Evolutionary conservation across 2,113 vertebrate genomes (phyloP).

Genomic region (Semicossyphus pulcher): DNA sequence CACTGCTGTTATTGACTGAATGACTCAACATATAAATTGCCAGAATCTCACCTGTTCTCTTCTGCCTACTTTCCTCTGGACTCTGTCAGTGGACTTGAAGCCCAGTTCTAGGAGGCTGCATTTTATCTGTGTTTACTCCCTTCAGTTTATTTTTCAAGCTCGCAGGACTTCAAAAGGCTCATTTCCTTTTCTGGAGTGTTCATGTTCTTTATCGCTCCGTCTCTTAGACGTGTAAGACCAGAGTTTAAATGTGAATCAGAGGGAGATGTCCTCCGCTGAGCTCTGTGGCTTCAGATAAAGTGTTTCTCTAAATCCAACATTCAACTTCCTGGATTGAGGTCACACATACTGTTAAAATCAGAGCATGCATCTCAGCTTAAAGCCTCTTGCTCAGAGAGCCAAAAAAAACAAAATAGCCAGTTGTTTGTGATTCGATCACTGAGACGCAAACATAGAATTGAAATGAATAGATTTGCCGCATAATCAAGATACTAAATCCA

Average conservation of each 20-base stretch:
- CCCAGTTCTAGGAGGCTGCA: neutral
- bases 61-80: neutral
- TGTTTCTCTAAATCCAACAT: slow-evolving; percentile 17
- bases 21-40: neutral
- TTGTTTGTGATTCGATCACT: too few species aligned
- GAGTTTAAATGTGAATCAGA: slow-evolving; percentile 13
- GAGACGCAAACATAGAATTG: too few species aligned
- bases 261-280: neutral
- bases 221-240: neutral
- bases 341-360: slow-evolving; percentile 30
- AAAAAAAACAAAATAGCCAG: too few species aligned
- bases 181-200: slow-evolving; percentile 50
- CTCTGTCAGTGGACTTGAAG: neutral
- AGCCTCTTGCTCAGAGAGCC: slow-evolving; percentile 17
- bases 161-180: slow-evolving; percentile 66
- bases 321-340: slow-evolving; percentile 46
- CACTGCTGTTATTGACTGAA: neutral
- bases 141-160: slow-evolving; percentile 54
- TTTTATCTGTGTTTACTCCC: slow-evolving; percentile 34
- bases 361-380: slow-evolving; percentile 26
- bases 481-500: too few species aligned
- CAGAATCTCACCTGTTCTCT: neutral
- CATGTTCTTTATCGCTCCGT: slow-evolving; percentile 32
- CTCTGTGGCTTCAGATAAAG: neutral
- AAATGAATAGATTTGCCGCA: too few species aligned